Evolutionary conservation across 2,113 vertebrate species (phyloP).

Genomic region (Lathamus discolor): DNA sequence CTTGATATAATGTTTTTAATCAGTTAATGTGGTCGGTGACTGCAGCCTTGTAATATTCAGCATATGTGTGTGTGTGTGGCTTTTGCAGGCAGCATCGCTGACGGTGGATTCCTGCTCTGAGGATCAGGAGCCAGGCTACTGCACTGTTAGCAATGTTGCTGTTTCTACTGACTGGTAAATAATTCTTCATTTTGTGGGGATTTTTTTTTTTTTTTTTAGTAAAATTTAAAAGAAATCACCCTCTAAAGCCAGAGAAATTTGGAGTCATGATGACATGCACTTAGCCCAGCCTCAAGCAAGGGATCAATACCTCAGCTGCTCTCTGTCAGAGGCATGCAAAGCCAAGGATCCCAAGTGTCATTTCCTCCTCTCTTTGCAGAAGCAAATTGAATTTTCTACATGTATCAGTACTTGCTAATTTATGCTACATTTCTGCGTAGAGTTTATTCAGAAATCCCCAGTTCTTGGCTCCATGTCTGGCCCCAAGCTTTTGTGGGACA

Average conservation of each 20-base stretch:
- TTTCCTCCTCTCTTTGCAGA: not conserved
- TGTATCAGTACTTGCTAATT: not conserved
- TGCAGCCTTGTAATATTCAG: not conserved
- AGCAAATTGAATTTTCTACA: not conserved
- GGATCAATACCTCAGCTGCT: not conserved
- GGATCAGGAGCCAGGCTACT: constrained; percentile 91
- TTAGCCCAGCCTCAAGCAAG: not conserved
- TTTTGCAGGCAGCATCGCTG: constrained; percentile 89
- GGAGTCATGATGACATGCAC: not conserved
- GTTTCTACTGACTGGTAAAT: constrained; percentile 91
- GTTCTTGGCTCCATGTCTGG: fast-evolving
- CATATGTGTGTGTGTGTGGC: not conserved
- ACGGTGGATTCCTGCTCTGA: constrained; percentile 94
- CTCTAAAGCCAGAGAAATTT: not conserved
- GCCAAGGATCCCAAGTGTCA: not conserved
- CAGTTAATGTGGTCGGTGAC: not conserved
- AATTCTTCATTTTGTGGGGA: not conserved
- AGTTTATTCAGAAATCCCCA: not conserved
- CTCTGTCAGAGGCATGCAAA: not conserved
- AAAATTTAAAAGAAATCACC: not conserved
- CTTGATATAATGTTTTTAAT: not conserved
- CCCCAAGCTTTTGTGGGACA: not conserved
- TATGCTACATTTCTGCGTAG: not conserved
- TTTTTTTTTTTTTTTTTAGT: not conserved
- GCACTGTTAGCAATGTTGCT: constrained; percentile 91